phyloP scores from a whole-genome alignment of 1,140 invertebrate genomes.

The Calycopis cecrops region DNA sequence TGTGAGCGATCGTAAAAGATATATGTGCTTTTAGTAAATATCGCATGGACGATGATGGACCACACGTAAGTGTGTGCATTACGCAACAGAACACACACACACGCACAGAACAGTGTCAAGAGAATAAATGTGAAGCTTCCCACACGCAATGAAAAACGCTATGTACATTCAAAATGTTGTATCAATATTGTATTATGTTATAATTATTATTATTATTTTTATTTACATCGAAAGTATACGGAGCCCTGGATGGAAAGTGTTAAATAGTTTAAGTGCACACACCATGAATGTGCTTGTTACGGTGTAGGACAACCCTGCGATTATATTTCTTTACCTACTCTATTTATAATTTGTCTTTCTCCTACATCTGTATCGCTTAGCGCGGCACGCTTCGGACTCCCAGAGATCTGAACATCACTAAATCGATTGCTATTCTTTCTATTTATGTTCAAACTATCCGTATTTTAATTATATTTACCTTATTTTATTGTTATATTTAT shows the following conservation, averaged over 20 bases:
- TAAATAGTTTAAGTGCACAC: constrained; percentile 67
- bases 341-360: constrained; percentile 60
- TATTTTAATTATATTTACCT: constrained; percentile 17
- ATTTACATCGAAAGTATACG: constrained; percentile 37
- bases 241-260: constrained; percentile 65
- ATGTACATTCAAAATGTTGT: constrained; percentile 15
- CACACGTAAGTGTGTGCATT: constrained; percentile 39
- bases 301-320: constrained; percentile 64
- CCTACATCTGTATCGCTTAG: constrained; percentile 58
- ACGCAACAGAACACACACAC: constrained; percentile 44
- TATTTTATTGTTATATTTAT: constrained; percentile 4
- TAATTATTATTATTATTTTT: constrained; percentile 39
- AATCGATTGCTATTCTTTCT: constrained; percentile 38
- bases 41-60: constrained; percentile 44
- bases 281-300: constrained; percentile 73
- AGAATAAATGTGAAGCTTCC: constrained; percentile 16
- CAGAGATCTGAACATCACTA: constrained; percentile 44
- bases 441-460: neutral
- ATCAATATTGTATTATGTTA: constrained; percentile 41
- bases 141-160: constrained; percentile 15
- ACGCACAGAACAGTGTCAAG: constrained; percentile 31
- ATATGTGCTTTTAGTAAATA: constrained; percentile 60
- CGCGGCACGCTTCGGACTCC: constrained; percentile 62
- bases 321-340: constrained; percentile 56
- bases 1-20: constrained; percentile 68